phyloP scores from a whole-genome alignment of 2,113 vertebrate genomes.

The Antigone vipio region DNA sequence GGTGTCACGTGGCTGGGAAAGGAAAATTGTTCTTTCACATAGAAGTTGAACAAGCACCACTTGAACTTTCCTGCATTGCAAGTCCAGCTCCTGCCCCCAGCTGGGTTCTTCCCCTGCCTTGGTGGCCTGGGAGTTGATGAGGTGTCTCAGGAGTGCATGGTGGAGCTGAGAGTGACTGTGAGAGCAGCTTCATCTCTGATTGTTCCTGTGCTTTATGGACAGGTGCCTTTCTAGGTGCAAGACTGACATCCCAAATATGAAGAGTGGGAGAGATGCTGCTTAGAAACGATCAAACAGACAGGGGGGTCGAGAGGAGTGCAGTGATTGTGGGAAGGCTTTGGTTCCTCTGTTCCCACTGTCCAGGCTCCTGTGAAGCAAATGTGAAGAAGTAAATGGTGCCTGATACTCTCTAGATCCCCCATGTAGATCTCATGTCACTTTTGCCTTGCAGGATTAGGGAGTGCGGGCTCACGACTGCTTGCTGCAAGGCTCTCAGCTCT shows the following conservation, averaged over 20 bases:
- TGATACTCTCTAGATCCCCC: background rate
- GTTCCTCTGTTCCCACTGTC: background rate
- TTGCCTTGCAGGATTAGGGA: conserved; percentile 63
- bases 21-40: background rate
- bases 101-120: background rate
- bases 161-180: background rate
- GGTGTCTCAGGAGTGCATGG: background rate
- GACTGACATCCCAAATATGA: background rate
- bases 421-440: background rate
- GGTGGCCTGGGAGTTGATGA: background rate
- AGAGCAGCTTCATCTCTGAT: background rate
- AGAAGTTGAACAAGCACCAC: background rate
- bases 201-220: background rate
- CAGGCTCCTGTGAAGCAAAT: background rate
- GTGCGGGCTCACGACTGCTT: conserved; percentile 58
- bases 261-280: background rate
- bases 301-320: background rate
- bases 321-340: background rate
- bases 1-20: background rate
- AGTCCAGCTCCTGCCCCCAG: background rate
- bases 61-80: background rate
- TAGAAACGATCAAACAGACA: background rate
- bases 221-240: background rate
- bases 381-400: background rate
- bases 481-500: conserved; percentile 56